Conservation (phyloP, 1,140 invertebrate species). For the Ooceraea biroi region DNA sequence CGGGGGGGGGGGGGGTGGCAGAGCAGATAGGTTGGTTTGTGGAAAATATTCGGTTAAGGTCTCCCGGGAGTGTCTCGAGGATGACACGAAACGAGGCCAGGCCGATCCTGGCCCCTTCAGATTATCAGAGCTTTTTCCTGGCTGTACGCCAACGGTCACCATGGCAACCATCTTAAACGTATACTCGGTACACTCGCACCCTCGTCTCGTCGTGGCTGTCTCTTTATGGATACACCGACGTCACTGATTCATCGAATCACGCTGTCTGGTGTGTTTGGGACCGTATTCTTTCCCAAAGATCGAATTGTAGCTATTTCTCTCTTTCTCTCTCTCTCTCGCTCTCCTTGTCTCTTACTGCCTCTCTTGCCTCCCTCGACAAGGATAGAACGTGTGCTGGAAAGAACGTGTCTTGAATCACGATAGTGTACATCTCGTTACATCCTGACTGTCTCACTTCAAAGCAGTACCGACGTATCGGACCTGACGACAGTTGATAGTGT, state of each 20-base stretch:
- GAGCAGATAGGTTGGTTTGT: slow-evolving; percentile 61
- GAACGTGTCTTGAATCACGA: slow-evolving; percentile 33
- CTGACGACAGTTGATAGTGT: slow-evolving; percentile 15
- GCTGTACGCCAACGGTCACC: slow-evolving; percentile 81
- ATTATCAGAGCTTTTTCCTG: slow-evolving; percentile 82
- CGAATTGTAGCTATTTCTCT: not conserved
- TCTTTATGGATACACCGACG: slow-evolving; percentile 72
- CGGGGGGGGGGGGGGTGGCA: not conserved
- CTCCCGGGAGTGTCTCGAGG: slow-evolving; percentile 68
- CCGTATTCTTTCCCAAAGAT: slow-evolving; percentile 18
- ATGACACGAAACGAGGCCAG: slow-evolving; percentile 79
- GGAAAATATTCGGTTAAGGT: slow-evolving; percentile 76
- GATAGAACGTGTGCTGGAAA: not conserved
- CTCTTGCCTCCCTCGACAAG: not conserved
- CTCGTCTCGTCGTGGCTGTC: slow-evolving; percentile 41
- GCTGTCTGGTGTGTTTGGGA: not conserved
- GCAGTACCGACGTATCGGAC: slow-evolving; percentile 11
- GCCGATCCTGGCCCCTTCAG: slow-evolving; percentile 74
- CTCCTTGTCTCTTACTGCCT: too few relatives aligned
- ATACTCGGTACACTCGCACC: slow-evolving; percentile 48
- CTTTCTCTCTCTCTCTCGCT: not conserved
- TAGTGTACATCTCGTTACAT: slow-evolving; percentile 53
- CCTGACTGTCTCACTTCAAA: slow-evolving; percentile 20
- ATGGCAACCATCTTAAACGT: slow-evolving; percentile 82
- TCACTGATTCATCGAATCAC: slow-evolving; percentile 76